Evolutionary conservation across 1,140 invertebrate species (phyloP), one percentile per base, ranked within the genome.

Genomic region (Patella vulgata): DNA sequence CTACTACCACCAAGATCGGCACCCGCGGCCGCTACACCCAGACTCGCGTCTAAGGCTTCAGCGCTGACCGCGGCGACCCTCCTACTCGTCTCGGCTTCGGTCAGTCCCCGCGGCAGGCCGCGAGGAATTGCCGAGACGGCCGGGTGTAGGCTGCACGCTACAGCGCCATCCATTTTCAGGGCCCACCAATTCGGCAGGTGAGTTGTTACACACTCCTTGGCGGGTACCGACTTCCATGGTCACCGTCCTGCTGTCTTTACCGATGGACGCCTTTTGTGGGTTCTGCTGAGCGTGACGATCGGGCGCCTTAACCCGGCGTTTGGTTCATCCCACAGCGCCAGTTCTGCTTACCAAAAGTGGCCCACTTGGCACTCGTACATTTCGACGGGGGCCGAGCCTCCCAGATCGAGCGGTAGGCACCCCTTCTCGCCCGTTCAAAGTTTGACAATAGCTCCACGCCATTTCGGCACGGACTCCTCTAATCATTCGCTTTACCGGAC

Each of bases 341-440:
- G 91, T 93, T 92, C 91, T 92, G 90, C 90, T 92, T 92, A 92
- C 91, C 90, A 92, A 92, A 92, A 92, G 86, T 92, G 91, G 91
- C 90, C 90, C 90, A 92, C 90, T 92, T 87, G 89, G 89, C 88
- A 89, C 90, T 89, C 89, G 88, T 85, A 91, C 90, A n/a, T n/a
- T n/a, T 92, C 87, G 88, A 89, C 87, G 19, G n/a, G n/a, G 33
- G 59, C 69, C 61, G 63, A 72, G 82, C 86, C n/a, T n/a, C 88
- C 88, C 87, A 87, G 6, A 76, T 90, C 83, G 88, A 90, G 89
- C 86, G 90, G 90, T 87, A 85, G 86, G 84, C 85, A 86, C n/a
- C n/a, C n/a, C 87, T 86, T 91, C 90, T 89, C 87, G 92, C 89
- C 89, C 88, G 91, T 91, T 93, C 89, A 91, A 90, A 92, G 91